Evolutionary conservation across 2,113 vertebrate genomes (phyloP), one percentile per base, ranked within the genome.

Genomic region (Pantherophis guttatus): DNA sequence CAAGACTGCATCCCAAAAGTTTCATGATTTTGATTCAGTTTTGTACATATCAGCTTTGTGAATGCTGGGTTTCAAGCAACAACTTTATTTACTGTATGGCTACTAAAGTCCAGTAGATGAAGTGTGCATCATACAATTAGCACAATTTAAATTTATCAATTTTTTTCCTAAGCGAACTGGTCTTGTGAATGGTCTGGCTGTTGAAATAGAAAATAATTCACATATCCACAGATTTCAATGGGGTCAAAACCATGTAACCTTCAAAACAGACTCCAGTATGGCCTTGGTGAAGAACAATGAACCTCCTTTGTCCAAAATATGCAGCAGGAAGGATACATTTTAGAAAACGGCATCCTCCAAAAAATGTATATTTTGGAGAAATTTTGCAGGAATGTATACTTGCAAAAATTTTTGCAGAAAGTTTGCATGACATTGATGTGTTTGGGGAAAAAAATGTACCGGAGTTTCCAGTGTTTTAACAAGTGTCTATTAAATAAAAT

Each of bases 61-160:
- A 53, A 94, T 96, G 92, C 93, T 39, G 24, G 92, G 88, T 96
- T n/a, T 9, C 9, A 0, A 65, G 54, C 86, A 94, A 93, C 93
- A 95, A 91, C 95, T 94, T 94, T 89, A 90, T 96, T 95, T 95
- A 91, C 95, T 97, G 91, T 95, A 94, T 94, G 92, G 94, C 48
- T 29, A 58, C 3, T 8, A 26, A 5, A 29, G 10, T 12, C 50
- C 52, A 85, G 23, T 81, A n/a, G 26, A 29, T n/a, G 50, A 17
- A 52, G 21, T 44, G 1, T 85, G 90, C 57, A 50, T 19, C 11
- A 89, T 1, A 8, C 19, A 2, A 33, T 48, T 48, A 48, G 57
- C 33, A 26, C 19, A 13, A 87, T 62, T 65, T 26, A 1, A 24
- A 13, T 54, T 44, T 55, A 33, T 33, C 48, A 53, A 2, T 53